A percentile compares a stretch with the other conserved stretches of the same genome.
phyloP scores from a whole-genome alignment of 2,797 vertebrate genomes.

The Simalia tracyae region DNA sequence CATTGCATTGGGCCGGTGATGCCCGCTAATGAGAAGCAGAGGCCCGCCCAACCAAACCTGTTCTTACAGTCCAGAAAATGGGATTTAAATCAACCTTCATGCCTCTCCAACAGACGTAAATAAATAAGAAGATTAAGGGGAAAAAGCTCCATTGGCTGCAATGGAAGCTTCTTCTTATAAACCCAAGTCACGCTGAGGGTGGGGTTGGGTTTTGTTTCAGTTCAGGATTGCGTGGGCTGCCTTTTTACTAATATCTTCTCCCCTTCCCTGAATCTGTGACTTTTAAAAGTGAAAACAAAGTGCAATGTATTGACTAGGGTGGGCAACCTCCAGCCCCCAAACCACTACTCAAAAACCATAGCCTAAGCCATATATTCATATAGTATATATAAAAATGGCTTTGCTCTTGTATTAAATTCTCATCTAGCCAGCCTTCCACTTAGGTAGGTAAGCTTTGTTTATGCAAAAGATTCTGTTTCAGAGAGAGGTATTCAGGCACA shows the following conservation, averaged over 20 bases:
- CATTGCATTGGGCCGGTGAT: neutral
- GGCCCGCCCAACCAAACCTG: neutral
- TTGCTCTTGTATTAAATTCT: neutral
- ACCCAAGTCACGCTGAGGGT: neutral
- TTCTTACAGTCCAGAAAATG: neutral
- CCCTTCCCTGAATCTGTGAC: too few species aligned
- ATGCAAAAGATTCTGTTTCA: neutral
- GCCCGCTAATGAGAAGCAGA: neutral
- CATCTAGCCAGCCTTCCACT: neutral
- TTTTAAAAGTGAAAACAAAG: neutral
- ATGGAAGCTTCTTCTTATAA: neutral
- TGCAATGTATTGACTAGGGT: neutral
- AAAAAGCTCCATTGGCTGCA: neutral
- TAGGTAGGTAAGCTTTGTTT: neutral
- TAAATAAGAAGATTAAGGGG: neutral
- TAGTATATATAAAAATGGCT: neutral
- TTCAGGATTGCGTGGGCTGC: too few species aligned
- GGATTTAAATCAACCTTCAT: neutral
- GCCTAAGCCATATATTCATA: neutral
- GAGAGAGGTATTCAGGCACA: neutral
- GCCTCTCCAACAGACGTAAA: neutral
- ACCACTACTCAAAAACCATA: neutral
- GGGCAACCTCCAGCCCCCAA: neutral
- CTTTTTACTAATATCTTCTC: too few species aligned
- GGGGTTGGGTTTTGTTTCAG: neutral